phyloP scores from a whole-genome alignment of 1,140 invertebrate species.

The Saccostrea glomerata region DNA sequence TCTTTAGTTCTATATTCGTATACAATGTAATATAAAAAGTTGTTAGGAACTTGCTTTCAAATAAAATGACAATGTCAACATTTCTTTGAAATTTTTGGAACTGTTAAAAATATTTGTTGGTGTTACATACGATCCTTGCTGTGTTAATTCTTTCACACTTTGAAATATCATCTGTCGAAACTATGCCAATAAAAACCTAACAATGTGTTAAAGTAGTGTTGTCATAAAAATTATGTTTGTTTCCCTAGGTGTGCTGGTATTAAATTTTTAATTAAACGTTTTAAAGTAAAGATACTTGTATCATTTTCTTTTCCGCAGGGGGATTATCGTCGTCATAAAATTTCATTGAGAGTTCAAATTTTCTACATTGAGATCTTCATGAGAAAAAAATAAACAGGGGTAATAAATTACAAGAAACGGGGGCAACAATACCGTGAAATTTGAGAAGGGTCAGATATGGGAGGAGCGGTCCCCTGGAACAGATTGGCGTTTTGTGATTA shows the following conservation, averaged over 20 bases:
- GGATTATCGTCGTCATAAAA: background rate
- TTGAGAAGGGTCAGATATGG: background rate
- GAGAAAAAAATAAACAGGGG: constrained; percentile 19
- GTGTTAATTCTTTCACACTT: background rate
- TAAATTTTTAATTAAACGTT: constrained; percentile 12
- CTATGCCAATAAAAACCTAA: background rate
- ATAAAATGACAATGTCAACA: too few relatives aligned
- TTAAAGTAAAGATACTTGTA: background rate
- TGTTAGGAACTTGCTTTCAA: too few relatives aligned
- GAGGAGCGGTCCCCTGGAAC: background rate
- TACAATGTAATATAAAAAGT: too few relatives aligned
- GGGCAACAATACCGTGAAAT: constrained; percentile 6
- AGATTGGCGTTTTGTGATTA: background rate
- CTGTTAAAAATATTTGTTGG: background rate
- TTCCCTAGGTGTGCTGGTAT: background rate
- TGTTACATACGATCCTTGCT: background rate
- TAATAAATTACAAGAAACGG: constrained; percentile 6
- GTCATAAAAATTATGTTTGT: background rate
- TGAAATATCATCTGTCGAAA: background rate
- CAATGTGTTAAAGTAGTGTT: background rate
- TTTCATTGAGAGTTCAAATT: constrained; percentile 26
- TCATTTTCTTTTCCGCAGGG: background rate
- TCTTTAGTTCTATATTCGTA: too few relatives aligned
- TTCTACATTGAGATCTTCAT: background rate
- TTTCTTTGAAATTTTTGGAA: too few relatives aligned